Evolutionary conservation across 2,888 invertebrate genomes (phyloP).

Genomic region (Sinodicranocentrus sp.): DNA sequence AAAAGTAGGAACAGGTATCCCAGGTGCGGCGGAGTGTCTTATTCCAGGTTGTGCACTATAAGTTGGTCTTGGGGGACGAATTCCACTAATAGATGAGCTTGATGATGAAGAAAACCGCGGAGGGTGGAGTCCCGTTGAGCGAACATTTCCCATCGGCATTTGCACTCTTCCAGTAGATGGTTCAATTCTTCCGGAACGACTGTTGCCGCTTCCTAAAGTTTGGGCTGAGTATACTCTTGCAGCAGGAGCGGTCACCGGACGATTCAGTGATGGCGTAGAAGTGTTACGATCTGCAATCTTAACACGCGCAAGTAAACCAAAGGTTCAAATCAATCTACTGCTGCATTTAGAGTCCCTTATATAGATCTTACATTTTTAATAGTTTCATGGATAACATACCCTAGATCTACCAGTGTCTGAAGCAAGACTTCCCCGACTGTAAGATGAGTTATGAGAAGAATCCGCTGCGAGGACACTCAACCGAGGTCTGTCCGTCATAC

Average conservation of each 20-base stretch:
- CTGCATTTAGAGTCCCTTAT: too few species aligned
- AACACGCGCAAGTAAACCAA: neutral
- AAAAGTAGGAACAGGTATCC: conserved; percentile 51
- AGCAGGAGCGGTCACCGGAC: conserved; percentile 4
- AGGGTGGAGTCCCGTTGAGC: conserved; percentile 30
- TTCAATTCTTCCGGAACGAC: neutral
- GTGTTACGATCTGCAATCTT: conserved; percentile 36
- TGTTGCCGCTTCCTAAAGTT: conserved; percentile 2
- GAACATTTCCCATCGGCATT: conserved; percentile 35
- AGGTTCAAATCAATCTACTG: neutral
- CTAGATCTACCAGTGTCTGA: neutral
- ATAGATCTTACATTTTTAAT: neutral
- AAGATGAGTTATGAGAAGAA: neutral
- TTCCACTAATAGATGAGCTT: too few species aligned
- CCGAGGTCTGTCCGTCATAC: conserved; percentile 25
- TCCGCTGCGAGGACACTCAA: conserved; percentile 29
- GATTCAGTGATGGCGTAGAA: conserved; percentile 46
- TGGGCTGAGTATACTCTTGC: conserved; percentile 38
- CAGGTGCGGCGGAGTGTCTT: conserved; percentile 1
- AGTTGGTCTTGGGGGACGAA: conserved; percentile 46
- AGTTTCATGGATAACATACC: neutral
- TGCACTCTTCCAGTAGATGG: neutral
- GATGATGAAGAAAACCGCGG: conserved; percentile 16
- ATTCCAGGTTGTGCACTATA: neutral
- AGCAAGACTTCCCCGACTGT: conserved; percentile 41